Conservation (phyloP, 2,888 invertebrate species). For the Beris morrisii region DNA sequence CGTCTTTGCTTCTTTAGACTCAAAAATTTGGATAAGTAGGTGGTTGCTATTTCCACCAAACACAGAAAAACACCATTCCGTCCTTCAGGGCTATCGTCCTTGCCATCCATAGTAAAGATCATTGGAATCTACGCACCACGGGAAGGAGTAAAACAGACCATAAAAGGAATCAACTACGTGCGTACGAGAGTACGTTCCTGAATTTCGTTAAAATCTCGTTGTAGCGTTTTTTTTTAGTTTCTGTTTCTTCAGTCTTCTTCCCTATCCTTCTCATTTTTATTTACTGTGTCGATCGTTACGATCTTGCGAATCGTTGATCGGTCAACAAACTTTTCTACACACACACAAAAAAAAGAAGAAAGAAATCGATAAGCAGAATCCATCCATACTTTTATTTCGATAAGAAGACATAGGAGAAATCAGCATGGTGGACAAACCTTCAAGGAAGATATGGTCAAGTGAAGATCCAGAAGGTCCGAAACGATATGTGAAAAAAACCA, state of each 20-base stretch:
- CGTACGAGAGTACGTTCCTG: conserved; percentile 36
- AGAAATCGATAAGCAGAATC: too few relatives aligned
- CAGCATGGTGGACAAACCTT: conserved; percentile 4
- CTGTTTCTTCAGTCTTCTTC: neutral
- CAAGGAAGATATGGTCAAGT: conserved; percentile 28
- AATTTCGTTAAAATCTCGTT: conserved; percentile 26
- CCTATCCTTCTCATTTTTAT: conserved; percentile 15
- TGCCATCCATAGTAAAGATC: conserved; percentile 27
- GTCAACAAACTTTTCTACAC: conserved; percentile 36
- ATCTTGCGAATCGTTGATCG: conserved; percentile 35
- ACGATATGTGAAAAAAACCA: conserved; percentile 13
- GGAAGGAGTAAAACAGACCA: conserved; percentile 37
- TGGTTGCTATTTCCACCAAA: too few relatives aligned
- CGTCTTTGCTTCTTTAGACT: conserved; percentile 2
- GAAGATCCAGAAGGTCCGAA: neutral
- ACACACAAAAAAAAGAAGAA: too few relatives aligned
- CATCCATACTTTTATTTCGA: neutral
- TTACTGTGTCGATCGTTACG: conserved; percentile 35
- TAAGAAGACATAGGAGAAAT: conserved; percentile 17
- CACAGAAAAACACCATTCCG: too few relatives aligned
- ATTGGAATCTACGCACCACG: conserved; percentile 29
- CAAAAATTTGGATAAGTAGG: conserved; percentile 5
- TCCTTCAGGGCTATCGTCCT: conserved; percentile 33
- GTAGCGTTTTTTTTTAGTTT: conserved; percentile 12
- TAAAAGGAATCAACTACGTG: conserved; percentile 39